Base-by-base conservation (phyloP, 2,888 invertebrate species). In the Zaprionus bogoriensis region DNA sequence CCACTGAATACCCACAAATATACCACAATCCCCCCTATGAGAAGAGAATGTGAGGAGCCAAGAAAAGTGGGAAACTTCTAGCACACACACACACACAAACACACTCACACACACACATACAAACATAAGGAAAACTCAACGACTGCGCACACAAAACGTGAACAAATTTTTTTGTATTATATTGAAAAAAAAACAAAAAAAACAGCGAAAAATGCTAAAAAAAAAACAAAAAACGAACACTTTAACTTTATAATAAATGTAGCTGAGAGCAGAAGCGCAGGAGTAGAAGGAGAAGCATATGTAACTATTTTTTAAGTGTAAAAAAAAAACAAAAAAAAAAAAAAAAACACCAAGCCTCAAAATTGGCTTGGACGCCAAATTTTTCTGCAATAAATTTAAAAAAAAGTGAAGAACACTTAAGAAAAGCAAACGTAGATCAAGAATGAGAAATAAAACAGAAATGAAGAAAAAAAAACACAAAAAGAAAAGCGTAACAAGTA, bases 81-180 rank as follows among this genome's bases (percentile, higher is more conserved):
- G n/a, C n/a, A n/a, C n/a, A n/a, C n/a, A n/a, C n/a, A n/a, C 50
- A 58, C 42, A 69, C 22, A 52, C 20, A 64, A 27, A 27, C 32
- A 32, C 32, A 32, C 14, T 1, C 9, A 27, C 32, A 36, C 32
- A 36, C 17, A 30, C n/a, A 36, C 6, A 36, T 17, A 4, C 27
- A 27, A 27, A 36, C 0, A 36, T 14, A 59, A 59, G 45, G 67
- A 68, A 77, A 83, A 66, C 85, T 80, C 82, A 80, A 80, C 82
- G 86, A 82, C 86, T 86, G 86, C 82, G 82, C 82, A 82, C 86
- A 82, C 72, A 67, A 71, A 64, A 76, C 57, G 77, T 69, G 74
- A 77, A 79, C 67, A 80, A 80, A 75, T 75, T 85, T 80, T n/a
- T 85, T 84, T 84, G 68, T 81, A 81, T 70, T 80, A 80, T 62